These are phyloP conservation scores for Casuarius casuarius DNA, from an alignment of 2,113 vertebrate species.

Conservation along the genomic window DNA sequence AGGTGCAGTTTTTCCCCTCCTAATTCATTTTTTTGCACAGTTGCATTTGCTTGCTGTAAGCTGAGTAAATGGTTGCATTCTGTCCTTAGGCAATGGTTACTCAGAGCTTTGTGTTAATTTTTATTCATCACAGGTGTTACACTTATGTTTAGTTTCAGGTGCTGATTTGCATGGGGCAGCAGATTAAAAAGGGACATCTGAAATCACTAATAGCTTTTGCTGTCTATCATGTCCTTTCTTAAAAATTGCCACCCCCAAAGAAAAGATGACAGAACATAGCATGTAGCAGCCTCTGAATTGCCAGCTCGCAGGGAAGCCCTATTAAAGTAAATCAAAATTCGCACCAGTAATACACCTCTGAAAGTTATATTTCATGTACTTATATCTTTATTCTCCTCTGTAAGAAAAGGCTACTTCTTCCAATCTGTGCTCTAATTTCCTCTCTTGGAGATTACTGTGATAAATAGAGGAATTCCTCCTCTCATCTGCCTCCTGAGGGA, in stretches of 20 bases:
- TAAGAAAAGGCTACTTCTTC: conserved; percentile 7
- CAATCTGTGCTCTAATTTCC: background rate
- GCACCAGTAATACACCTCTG: background rate
- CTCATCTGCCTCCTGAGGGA: background rate
- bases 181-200: background rate
- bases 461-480: background rate
- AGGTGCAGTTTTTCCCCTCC: background rate
- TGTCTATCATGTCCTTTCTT: background rate
- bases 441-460: background rate
- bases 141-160: background rate
- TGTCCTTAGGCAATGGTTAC: background rate
- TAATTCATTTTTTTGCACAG: background rate
- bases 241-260: background rate
- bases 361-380: background rate
- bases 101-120: background rate
- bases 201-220: background rate
- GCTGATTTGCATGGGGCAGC: background rate
- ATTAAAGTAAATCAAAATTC: background rate
- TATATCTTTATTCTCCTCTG: background rate
- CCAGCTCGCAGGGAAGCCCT: background rate
- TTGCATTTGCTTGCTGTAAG: background rate
- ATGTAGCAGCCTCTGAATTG: background rate
- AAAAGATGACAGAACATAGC: background rate
- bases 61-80: background rate
- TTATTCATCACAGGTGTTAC: background rate